These are phyloP conservation scores for Andrena marginata DNA, from an alignment of 2,888 invertebrate species.

Conservation along the genomic window DNA sequence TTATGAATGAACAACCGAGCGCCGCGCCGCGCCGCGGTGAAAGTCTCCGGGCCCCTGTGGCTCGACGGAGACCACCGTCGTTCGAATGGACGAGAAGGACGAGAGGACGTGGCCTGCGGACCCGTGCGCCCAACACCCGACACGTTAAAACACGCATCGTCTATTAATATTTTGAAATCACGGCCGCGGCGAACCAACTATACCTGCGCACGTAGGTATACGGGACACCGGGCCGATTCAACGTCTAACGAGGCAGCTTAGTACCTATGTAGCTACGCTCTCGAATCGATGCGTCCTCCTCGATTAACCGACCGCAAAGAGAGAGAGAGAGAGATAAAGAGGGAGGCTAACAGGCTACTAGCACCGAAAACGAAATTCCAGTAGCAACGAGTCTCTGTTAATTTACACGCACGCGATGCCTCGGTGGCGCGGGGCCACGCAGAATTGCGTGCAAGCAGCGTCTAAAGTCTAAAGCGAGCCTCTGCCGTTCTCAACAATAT, in stretches of 20 bases:
- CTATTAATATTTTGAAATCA: slow-evolving; percentile 8
- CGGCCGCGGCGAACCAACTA: too few relatives aligned
- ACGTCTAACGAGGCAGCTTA: background rate
- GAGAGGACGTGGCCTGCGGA: background rate
- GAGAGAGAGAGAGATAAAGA: background rate
- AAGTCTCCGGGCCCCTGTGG: slow-evolving; percentile 70
- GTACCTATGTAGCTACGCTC: slow-evolving; percentile 1
- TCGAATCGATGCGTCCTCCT: slow-evolving; percentile 22
- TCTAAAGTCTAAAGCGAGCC: slow-evolving; percentile 42
- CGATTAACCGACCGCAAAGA: slow-evolving; percentile 38
- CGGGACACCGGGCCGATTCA: background rate
- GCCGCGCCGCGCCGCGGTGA: slow-evolving; percentile 71
- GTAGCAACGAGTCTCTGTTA: slow-evolving; percentile 28
- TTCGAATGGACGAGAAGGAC: slow-evolving; percentile 26
- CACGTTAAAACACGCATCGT: background rate
- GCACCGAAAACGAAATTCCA: slow-evolving; percentile 45
- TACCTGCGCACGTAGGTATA: background rate
- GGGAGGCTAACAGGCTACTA: background rate
- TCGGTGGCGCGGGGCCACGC: slow-evolving; percentile 6
- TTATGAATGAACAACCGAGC: slow-evolving; percentile 80
- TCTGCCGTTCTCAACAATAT: slow-evolving; percentile 49
- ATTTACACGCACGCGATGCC: slow-evolving; percentile 39
- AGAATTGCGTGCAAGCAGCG: slow-evolving; percentile 52
- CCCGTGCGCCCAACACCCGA: background rate
- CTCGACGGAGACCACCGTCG: slow-evolving; percentile 20